A percentile compares a stretch with the other conserved stretches of the same genome.
phyloP scores from a whole-genome alignment of 2,888 invertebrate species.

The Heteromyza rotundicornis region DNA sequence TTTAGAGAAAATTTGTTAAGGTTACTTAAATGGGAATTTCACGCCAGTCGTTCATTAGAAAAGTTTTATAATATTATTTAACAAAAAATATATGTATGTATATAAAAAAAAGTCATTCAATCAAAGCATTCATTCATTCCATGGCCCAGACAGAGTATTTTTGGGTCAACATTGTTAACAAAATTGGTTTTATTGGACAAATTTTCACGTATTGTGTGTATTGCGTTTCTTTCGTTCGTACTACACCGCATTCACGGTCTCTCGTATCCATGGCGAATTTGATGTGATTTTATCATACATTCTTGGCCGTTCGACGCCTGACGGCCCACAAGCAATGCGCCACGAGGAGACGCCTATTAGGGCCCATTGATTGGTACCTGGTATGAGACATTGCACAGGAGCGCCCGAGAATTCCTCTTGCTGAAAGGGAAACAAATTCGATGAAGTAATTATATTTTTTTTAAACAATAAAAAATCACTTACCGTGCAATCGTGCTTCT shows the following conservation, averaged over 20 bases:
- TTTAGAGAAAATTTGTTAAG: no score
- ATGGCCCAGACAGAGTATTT: no score
- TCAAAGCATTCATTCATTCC: no score
- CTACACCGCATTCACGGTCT: constrained; percentile 69
- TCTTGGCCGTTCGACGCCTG: constrained; percentile 77
- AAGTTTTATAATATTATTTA: no score
- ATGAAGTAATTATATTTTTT: no score
- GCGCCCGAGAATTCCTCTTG: constrained; percentile 89
- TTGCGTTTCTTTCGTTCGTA: no score
- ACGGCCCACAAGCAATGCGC: constrained; percentile 84
- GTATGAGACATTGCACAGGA: constrained; percentile 80
- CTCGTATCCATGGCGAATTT: constrained; percentile 84
- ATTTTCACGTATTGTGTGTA: no score
- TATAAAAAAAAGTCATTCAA: no score
- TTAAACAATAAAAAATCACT: constrained; percentile 57
- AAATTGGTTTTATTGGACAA: no score
- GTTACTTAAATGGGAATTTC: no score
- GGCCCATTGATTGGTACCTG: constrained; percentile 77
- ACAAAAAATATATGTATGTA: no score
- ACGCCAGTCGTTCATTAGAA: no score
- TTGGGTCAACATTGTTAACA: constrained; percentile 17
- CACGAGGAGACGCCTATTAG: constrained; percentile 82
- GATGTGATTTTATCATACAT: constrained; percentile 84
- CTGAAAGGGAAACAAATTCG: constrained; percentile 61
- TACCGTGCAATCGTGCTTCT: constrained; percentile 83